Evolutionary conservation across 2,888 invertebrate genomes (phyloP), one percentile per base, ranked within the genome.

Genomic region (Lasioglossum villosulum): DNA sequence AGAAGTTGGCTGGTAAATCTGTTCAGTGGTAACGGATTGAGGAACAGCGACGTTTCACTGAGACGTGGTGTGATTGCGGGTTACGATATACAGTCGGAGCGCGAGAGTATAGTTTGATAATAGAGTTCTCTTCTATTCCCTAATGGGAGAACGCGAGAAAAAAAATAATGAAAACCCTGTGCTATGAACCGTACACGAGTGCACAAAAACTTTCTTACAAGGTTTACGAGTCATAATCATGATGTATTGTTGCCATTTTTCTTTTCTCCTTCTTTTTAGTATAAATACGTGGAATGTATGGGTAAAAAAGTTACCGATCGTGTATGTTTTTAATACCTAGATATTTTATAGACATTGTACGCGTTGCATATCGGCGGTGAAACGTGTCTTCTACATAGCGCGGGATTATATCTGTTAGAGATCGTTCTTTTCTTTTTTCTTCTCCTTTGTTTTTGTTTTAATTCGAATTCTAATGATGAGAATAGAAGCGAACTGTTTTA

Each of bases 1-100:
- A 96, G 97, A 90, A 96, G 96, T 88, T 98, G 98, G 97, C 95
- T 98, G 92, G 96, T 97, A 71, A 97, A 97, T 91, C 95, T 98
- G 86, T 97, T 98, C 93, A 97, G 97, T 92, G 97, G 97, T 84
- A 97, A 96, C 92, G 97, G 97, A 81, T 95, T 97, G 86, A 96
- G 97, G 89, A 96, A 96, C 88, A 97, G 97, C 91, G 96, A 96
- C 90, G 95, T 96, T 42, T 96, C 96, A 19, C 93, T 96, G 56
- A 96, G 96, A 83, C 96, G 96, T 88, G 96, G 95, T 23, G 96
- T 96, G 77, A 95, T 96, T 79, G 94, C 95, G 85, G 96, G 96
- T 66, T 96, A 96, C 91, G 96, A 96, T 90, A 94, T 96, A 86
- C 96, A 96, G 92, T 94, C 96, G 14, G 96, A 96, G 90, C 96